These are phyloP conservation scores for Cacatua alba DNA, from an alignment of 2,113 vertebrate genomes.

Conservation along the genomic window DNA sequence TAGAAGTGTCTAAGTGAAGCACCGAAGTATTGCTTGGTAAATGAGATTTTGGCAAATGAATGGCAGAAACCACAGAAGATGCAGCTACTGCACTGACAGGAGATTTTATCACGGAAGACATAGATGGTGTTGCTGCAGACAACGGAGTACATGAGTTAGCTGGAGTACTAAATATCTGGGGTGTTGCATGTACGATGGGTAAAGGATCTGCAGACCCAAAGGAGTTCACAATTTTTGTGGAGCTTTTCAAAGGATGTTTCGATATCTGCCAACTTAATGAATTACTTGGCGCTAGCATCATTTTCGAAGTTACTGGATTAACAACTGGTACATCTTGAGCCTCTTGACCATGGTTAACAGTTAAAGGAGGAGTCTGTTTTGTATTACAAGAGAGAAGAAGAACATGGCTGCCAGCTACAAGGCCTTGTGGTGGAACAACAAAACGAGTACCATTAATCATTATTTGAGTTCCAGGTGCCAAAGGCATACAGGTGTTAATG, in stretches of 20 bases:
- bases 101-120: conserved; percentile 70
- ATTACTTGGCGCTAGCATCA: conserved; percentile 61
- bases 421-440: conserved; percentile 92
- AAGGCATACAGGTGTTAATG: conserved; percentile 88
- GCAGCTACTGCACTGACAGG: conserved; percentile 52
- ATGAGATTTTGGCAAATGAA: conserved; percentile 55
- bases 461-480: conserved; percentile 94
- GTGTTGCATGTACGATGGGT: conserved; percentile 79
- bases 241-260: conserved; percentile 71
- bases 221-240: conserved; percentile 82
- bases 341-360: conserved; percentile 63
- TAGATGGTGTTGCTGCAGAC: conserved; percentile 46
- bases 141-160: conserved; percentile 67
- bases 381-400: conserved; percentile 85
- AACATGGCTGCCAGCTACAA: conserved; percentile 91
- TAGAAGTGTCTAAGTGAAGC: conserved; percentile 74
- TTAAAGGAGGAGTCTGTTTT: conserved; percentile 72
- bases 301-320: conserved; percentile 67
- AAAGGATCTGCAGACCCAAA: conserved; percentile 76
- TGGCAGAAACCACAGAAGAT: conserved; percentile 65
- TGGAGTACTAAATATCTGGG: conserved; percentile 73
- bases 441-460: conserved; percentile 90
- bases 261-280: conserved; percentile 64
- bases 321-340: conserved; percentile 36
- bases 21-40: conserved; percentile 70